phyloP scores from a whole-genome alignment of 2,797 vertebrate genomes.

The Bradypodion pumilum region DNA sequence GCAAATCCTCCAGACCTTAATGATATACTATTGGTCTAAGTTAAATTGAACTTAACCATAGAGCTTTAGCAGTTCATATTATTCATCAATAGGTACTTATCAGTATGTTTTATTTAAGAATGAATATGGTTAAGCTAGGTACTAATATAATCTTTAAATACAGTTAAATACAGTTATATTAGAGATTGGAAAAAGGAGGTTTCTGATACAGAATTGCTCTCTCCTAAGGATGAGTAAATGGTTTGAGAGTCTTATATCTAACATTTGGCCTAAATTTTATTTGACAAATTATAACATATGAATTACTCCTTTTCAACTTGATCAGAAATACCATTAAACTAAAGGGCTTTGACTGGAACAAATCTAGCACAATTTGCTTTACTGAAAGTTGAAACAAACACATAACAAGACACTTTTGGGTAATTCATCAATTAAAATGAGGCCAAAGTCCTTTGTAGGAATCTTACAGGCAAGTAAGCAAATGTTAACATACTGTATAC shows the following conservation, averaged over 20 bases:
- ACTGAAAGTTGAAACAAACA: not conserved
- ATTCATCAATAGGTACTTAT: not conserved
- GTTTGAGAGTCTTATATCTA: not conserved
- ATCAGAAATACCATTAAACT: not conserved
- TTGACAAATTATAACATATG: not conserved
- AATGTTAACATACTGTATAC: conserved; percentile 24
- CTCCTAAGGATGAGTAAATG: not conserved
- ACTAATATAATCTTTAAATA: not conserved
- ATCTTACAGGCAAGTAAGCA: conserved; percentile 1
- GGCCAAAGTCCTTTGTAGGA: not conserved
- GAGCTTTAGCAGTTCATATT: not conserved
- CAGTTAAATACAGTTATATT: not conserved
- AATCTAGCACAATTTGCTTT: conserved; percentile 1
- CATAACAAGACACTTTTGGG: not conserved
- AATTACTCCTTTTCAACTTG: not conserved
- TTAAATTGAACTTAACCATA: not conserved
- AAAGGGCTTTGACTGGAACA: not conserved
- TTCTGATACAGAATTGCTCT: not conserved
- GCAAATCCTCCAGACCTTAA: not conserved
- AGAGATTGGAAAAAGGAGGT: not conserved
- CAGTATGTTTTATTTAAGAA: not conserved
- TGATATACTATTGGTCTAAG: not conserved
- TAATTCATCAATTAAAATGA: conserved; percentile 9
- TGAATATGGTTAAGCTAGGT: not conserved
- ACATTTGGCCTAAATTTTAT: not conserved